Evolutionary conservation across 2,797 vertebrate genomes (phyloP), one percentile per base, ranked within the genome.

Genomic region (Sitta carolinensis): DNA sequence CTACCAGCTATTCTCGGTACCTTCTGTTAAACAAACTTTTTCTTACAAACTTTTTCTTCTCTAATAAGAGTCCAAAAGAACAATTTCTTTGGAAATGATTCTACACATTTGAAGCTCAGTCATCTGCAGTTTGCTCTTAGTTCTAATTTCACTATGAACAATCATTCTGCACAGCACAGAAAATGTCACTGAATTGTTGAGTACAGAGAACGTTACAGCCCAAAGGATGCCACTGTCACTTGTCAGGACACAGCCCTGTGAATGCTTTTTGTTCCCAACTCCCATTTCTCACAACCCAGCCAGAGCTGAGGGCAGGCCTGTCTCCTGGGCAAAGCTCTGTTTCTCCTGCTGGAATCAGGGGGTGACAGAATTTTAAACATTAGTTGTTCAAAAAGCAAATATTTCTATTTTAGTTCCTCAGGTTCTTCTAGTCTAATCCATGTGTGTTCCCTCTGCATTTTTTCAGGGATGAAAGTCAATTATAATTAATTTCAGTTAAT

Each of bases 381-480:
- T 19, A 62, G 13, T 55, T 62, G 22, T 50, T 72, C n/a, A 75
- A 45, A 90, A 82, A 42, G 6, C 21, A 62, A 11, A 55, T 62
- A 10, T 58, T 92, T 50, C 3, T 19, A 19, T 84, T 68, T 68
- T 43, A 42, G 6, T 42, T 75, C 17, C 25, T 57, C 47, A 68
- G 22, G 14, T 64, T 93, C 69, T 72, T 64, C 67, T 52, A 50
- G 18, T 51, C 22, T 50, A 59, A 85, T 27, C 47, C 13, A 42
- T 8, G 1, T 13, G 3, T 36, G 11, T 10, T 50, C 23, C 23
- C 18, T 74, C 45, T 58, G 16, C 51, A 4, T 40, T 48, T 74
- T 63, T 38, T 5, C 0, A 1, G 18, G n/a, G 30, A 38, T 40
- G 16, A 52, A 82, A 57, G 18, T 73, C 0, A 59, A 11, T 40